phyloP scores from a whole-genome alignment of 2,888 invertebrate genomes.

The Lumbricus terrestris region DNA sequence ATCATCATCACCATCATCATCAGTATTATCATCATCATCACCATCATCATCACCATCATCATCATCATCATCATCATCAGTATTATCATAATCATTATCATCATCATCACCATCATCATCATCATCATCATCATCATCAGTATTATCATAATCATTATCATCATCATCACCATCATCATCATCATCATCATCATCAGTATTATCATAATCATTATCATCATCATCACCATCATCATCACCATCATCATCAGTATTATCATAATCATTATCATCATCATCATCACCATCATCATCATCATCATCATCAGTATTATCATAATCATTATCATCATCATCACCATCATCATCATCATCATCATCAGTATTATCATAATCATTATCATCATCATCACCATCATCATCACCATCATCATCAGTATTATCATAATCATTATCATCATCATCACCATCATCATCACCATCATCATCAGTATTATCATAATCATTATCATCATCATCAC shows the following conservation, averaged over 20 bases:
- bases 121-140: slow-evolving; percentile 13
- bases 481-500: slow-evolving; percentile 18
- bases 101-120: slow-evolving; percentile 19
- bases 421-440: slow-evolving; percentile 17
- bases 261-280: slow-evolving; percentile 18
- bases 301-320: slow-evolving; percentile 18
- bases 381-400: slow-evolving; percentile 18
- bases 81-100: slow-evolving; percentile 16
- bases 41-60: slow-evolving; percentile 18
- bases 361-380: slow-evolving; percentile 17
- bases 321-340: slow-evolving; percentile 14
- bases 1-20: slow-evolving; percentile 18
- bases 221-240: slow-evolving; percentile 17
- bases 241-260: slow-evolving; percentile 16
- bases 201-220: slow-evolving; percentile 18
- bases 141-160: slow-evolving; percentile 16
- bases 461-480: slow-evolving; percentile 16
- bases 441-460: too few relatives aligned
- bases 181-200: slow-evolving; percentile 11
- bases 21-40: slow-evolving; percentile 17
- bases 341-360: slow-evolving; percentile 19
- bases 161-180: slow-evolving; percentile 19
- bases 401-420: slow-evolving; percentile 13
- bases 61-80: slow-evolving; percentile 13
- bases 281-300: slow-evolving; percentile 11